Evolutionary conservation across 1,140 invertebrate species (phyloP).

Genomic region (Archivesica marissinica): DNA sequence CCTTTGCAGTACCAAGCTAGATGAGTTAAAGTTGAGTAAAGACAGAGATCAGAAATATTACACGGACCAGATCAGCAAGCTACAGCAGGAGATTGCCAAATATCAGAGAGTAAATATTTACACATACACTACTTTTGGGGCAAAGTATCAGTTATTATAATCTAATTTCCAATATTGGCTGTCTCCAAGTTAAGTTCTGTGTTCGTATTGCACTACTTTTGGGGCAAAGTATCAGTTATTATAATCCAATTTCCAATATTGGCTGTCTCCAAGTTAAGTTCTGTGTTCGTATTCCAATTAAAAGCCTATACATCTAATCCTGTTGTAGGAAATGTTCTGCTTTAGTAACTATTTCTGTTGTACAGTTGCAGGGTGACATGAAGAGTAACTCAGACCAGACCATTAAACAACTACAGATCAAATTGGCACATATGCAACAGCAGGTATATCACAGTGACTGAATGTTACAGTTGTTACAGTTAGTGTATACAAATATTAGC

Average conservation of each 20-base stretch:
- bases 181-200: no score
- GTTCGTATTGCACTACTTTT: not conserved
- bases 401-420: slow-evolving; percentile 69
- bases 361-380: slow-evolving; percentile 65
- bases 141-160: not conserved
- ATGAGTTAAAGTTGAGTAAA: slow-evolving; percentile 77
- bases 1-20: slow-evolving; percentile 75
- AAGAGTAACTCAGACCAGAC: slow-evolving; percentile 66
- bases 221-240: not conserved
- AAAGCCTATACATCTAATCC: no score
- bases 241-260: not conserved
- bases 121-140: no score
- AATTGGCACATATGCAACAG: slow-evolving; percentile 70
- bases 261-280: no score
- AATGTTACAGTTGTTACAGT: no score
- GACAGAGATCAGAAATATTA: slow-evolving; percentile 83
- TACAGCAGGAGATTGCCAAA: slow-evolving; percentile 78
- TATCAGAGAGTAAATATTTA: slow-evolving; percentile 77
- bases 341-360: not conserved
- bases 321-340: no score
- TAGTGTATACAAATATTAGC: no score
- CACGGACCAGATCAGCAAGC: slow-evolving; percentile 78
- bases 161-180: not conserved
- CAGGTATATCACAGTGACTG: slow-evolving; percentile 65
- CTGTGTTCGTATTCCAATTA: no score